Base-by-base conservation (phyloP, 2,888 invertebrate genomes). In the Ochropleura plecta region DNA sequence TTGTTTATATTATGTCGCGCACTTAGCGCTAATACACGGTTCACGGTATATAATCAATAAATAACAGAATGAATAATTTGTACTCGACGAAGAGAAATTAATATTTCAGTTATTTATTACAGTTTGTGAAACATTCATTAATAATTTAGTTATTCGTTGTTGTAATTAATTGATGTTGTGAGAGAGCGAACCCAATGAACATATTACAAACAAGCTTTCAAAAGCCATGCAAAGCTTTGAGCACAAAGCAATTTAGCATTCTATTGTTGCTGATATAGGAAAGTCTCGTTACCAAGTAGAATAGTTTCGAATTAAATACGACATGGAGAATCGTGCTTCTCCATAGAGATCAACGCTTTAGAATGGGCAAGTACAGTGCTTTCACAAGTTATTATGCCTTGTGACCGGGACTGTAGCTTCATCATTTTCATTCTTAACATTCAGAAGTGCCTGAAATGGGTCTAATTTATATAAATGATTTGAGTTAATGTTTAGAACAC, bases 1-100 rank as follows among this genome's bases (percentile, higher is more conserved):
- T 92, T 93, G 93, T 94, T 94, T 93, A 91, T 91, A 91, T 91
- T 92, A 91, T 91, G 90, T 91, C 90, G 89, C 88, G 89, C 88
- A 91, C 92, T 90, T 83, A 90, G 89, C 85, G 90, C 90, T 92
- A 92, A 92, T 90, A 89, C 90, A 88, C 86, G 87, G 89, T 92
- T 93, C 90, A 93, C 89, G 91, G 87, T 90, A 85, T 85, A 89
- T 92, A 91, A 91, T 90, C 83, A 76, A 85, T 85, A 85, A 81
- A 84, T 80, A 81, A 82, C 82, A 73, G 53, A 86, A 81, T 73
- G 71, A 83, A 88, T 84, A 79, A 82, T 76, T 30, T 79, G 59
- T 77, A 70, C 60, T 70, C 42, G n/a, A 68, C 72, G 49, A 73
- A 76, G 71, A 78, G 81, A 72, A 78, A 60, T 70, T 72, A 20